Conservation (phyloP, 2,888 invertebrate species). For the Euplexia lucipara region DNA sequence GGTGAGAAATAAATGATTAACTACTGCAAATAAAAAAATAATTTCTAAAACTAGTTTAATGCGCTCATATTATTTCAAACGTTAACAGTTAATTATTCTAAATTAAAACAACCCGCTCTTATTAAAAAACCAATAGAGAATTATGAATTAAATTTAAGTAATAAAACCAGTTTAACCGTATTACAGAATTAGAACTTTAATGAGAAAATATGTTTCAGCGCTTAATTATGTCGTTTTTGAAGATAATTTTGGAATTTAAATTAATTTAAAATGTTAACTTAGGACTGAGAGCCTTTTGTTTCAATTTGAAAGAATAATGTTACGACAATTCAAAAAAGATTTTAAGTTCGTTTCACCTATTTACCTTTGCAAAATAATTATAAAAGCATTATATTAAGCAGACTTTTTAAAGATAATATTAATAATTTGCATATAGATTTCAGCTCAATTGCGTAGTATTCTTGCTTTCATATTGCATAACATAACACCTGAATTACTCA, state of each 20-base stretch:
- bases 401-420: too few relatives aligned
- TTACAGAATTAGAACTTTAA: slow-evolving; percentile 47
- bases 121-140: slow-evolving; percentile 41
- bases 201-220: slow-evolving; percentile 40
- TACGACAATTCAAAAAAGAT: background rate
- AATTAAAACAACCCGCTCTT: slow-evolving; percentile 54
- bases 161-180: slow-evolving; percentile 35
- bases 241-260: slow-evolving; percentile 29
- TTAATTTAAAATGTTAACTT: slow-evolving; percentile 28
- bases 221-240: slow-evolving; percentile 35
- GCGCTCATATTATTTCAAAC: slow-evolving; percentile 40
- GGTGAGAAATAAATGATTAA: slow-evolving; percentile 12
- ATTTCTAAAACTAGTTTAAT: slow-evolving; percentile 15
- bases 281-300: slow-evolving; percentile 5
- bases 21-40: slow-evolving; percentile 5
- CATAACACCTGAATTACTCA: too few relatives aligned
- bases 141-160: slow-evolving; percentile 53
- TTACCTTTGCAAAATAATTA: background rate
- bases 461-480: too few relatives aligned
- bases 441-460: too few relatives aligned
- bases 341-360: background rate
- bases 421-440: too few relatives aligned
- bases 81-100: slow-evolving; percentile 42
- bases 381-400: too few relatives aligned
- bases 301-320: slow-evolving; percentile 17